Base-by-base conservation (phyloP, 2,797 vertebrate species). In the Centropyge bicolor region DNA sequence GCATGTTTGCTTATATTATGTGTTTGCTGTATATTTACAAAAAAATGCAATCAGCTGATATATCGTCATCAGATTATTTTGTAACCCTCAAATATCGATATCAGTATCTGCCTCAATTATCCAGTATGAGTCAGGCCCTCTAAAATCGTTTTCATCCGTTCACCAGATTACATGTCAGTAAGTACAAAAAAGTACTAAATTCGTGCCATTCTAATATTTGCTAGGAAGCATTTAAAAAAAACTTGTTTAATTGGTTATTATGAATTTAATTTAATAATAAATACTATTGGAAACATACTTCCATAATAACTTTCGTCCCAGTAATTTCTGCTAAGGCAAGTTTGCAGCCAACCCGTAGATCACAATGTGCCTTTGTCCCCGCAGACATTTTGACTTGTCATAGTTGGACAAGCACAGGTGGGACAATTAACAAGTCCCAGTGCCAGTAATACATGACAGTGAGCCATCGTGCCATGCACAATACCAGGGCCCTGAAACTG, bases 381-480 rank as follows among this genome's bases (percentile, higher is more conserved):
- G 60, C 17, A 51, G 19, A 51, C 54, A 52, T 68, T 60, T 38
- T 41, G 9, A 20, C 31, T 22, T 6, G 16, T 41, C 27, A 38
- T 14, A 52, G 31, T 10, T 41, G 46, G 38, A n/a, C 9, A 31
- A 48, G 17, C n/a, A 20, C 57, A 64, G 20, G 27, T 48, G 20
- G 46, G 5, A 46, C 22, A 11, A 57, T 13, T 20, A 65, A 38
- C 61, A 64, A 64, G 36, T 57, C 46, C 45, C 31, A 36, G 67
- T 59, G 49, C 22, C 52, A 27, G 5, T 55, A 27, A 55, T 57
- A 35, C 24, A 17, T 68, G 64, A 48, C 41, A 70, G 69, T 19
- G 36, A 57, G 40, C 36, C 24, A 68, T 49, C 40, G 38, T 41
- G 14, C 5, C 40, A 46, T 41, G 14, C 5, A 54, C 43, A 31